These are phyloP conservation scores for Entomyzon cyanotis DNA, from an alignment of 2,113 vertebrate species.

Conservation along the genomic window DNA sequence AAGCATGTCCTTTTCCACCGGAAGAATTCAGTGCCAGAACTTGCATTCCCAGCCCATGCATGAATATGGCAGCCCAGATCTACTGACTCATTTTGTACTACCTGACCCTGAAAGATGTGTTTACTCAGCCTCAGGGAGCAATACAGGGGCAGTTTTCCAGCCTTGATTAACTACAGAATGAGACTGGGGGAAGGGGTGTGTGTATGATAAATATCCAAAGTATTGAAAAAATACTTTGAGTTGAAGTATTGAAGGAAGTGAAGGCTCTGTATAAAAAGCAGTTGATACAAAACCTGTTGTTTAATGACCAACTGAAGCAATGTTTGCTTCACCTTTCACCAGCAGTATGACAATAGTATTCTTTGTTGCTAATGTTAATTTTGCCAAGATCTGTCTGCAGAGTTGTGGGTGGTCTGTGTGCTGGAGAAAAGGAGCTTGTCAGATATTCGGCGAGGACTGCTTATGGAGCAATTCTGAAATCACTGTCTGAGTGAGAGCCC, in stretches of 20 bases:
- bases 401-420: constrained; percentile 1
- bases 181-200: background rate
- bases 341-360: background rate
- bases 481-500: constrained; percentile 14
- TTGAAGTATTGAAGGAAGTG: background rate
- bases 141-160: background rate
- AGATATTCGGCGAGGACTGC: background rate
- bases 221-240: background rate
- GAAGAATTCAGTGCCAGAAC: background rate
- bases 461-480: constrained; percentile 27
- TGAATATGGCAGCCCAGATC: background rate
- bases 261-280: background rate
- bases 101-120: background rate
- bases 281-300: background rate
- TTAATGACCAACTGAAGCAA: background rate
- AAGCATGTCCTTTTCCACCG: background rate
- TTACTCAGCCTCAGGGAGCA: background rate
- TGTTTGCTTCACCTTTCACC: background rate
- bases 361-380: background rate
- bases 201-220: background rate
- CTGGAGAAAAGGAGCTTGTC: background rate
- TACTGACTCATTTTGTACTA: background rate
- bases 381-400: background rate
- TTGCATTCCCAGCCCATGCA: background rate
- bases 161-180: background rate